Percentiles rank a stretch among this genome's conserved stretches.
phyloP scores from a whole-genome alignment of 1,140 invertebrate genomes.

The Amphibalanus amphitrite region DNA sequence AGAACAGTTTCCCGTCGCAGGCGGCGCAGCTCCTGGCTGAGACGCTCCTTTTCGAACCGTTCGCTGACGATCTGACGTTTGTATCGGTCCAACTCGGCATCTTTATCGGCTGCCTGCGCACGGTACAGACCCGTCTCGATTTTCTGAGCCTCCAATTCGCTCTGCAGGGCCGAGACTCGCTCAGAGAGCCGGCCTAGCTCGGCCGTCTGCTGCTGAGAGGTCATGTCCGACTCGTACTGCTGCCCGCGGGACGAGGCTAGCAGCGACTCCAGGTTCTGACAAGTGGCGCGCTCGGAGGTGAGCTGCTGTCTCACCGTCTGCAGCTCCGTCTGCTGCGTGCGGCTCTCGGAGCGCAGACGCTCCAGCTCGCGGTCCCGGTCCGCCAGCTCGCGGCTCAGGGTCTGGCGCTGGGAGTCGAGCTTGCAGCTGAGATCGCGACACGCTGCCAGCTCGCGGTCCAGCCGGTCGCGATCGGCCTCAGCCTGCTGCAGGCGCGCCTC shows the following conservation, averaged over 20 bases:
- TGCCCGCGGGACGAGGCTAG: not conserved
- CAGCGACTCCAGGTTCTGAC: not conserved
- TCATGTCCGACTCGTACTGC: not conserved
- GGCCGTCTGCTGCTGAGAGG: not conserved
- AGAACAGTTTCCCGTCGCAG: not conserved
- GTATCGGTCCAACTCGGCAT: not conserved
- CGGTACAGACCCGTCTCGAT: not conserved
- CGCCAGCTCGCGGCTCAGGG: not conserved
- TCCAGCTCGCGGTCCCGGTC: not conserved
- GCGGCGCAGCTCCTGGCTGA: not conserved
- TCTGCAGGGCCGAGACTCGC: not conserved
- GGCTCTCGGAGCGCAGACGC: not conserved
- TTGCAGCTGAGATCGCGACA: not conserved
- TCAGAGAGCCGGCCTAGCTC: not conserved
- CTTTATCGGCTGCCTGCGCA: not conserved
- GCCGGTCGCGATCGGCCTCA: not conserved
- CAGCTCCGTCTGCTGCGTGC: not conserved
- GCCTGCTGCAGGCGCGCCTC: not conserved
- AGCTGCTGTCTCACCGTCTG: not conserved
- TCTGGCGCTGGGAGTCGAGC: not conserved
- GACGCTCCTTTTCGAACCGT: not conserved
- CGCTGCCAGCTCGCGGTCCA: not conserved
- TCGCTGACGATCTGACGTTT: not conserved
- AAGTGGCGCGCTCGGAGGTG: not conserved
- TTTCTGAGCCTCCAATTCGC: not conserved